Evolutionary conservation across 2,888 invertebrate species (phyloP).

Genomic region (Meganola albula): DNA sequence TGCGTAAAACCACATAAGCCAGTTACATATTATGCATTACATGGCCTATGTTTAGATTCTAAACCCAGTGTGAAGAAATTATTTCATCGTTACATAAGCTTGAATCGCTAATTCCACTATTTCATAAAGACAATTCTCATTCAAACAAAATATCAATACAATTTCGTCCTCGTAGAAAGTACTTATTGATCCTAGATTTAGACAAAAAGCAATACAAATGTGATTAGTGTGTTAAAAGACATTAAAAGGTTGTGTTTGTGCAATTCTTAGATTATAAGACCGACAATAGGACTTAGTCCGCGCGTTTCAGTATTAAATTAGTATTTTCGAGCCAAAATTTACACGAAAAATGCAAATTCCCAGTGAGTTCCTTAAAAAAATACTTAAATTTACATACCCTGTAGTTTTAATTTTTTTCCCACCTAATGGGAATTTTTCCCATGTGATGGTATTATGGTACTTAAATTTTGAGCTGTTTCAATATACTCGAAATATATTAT

Average conservation of each 20-base stretch:
- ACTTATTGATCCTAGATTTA: conserved; percentile 38
- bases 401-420: no score
- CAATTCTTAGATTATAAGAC: conserved; percentile 68
- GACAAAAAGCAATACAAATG: conserved; percentile 66
- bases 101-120: no score
- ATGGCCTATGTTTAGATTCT: no score
- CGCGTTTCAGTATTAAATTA: conserved; percentile 24
- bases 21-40: no score
- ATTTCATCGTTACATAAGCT: no score
- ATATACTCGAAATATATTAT: neutral
- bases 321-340: neutral
- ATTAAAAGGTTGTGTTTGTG: conserved; percentile 72
- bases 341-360: no score
- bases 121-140: conserved; percentile 12
- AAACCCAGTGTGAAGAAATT: no score
- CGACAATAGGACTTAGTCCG: conserved; percentile 55
- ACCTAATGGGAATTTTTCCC: conserved; percentile 14
- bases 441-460: conserved; percentile 3
- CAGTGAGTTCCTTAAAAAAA: neutral
- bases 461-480: neutral
- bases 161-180: conserved; percentile 31
- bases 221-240: conserved; percentile 70
- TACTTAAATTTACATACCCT: no score
- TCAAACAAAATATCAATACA: conserved; percentile 7
- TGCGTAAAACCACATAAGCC: no score